Evolutionary conservation across 2,797 vertebrate species (phyloP).

Genomic region (Melanotaenia maccullochi): DNA sequence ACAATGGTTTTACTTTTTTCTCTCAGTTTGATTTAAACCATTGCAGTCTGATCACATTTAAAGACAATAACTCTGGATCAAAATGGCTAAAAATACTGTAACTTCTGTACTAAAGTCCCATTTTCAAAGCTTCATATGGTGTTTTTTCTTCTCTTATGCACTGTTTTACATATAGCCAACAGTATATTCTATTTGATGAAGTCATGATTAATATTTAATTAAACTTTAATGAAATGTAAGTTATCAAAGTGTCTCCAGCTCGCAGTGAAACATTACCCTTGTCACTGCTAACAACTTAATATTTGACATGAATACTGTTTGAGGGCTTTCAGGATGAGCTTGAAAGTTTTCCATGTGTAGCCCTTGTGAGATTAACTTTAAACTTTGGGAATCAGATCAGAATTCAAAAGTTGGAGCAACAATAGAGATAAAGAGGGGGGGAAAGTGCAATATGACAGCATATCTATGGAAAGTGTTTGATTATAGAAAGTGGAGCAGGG

Average conservation of each 20-base stretch:
- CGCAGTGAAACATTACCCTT: slow-evolving; percentile 9
- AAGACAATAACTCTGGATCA: not conserved
- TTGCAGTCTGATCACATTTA: not conserved
- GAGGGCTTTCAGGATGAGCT: not conserved
- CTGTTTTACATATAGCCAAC: not conserved
- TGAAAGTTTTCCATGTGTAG: slow-evolving; percentile 14
- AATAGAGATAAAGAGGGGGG: slow-evolving; percentile 23
- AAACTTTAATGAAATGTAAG: slow-evolving; percentile 30
- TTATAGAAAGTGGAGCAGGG: slow-evolving; percentile 46
- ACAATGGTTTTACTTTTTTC: not conserved
- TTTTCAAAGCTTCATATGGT: slow-evolving; percentile 4
- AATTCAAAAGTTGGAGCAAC: slow-evolving; percentile 23
- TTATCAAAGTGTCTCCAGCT: slow-evolving; percentile 23
- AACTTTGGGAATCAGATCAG: slow-evolving; percentile 27
- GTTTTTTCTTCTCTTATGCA: not conserved
- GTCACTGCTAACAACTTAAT: slow-evolving; percentile 25
- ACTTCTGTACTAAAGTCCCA: not conserved
- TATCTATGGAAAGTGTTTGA: slow-evolving; percentile 65
- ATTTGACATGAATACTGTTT: slow-evolving; percentile 20
- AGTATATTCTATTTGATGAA: slow-evolving; percentile 29
- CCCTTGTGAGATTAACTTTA: slow-evolving; percentile 6
- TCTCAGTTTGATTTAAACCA: not conserved
- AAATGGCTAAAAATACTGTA: not conserved
- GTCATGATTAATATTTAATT: slow-evolving; percentile 23
- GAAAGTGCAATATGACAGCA: slow-evolving; percentile 50